Percentiles rank a stretch among this genome's conserved stretches.
phyloP scores from a whole-genome alignment of 2,797 vertebrate species.

The Siniperca obscura region DNA sequence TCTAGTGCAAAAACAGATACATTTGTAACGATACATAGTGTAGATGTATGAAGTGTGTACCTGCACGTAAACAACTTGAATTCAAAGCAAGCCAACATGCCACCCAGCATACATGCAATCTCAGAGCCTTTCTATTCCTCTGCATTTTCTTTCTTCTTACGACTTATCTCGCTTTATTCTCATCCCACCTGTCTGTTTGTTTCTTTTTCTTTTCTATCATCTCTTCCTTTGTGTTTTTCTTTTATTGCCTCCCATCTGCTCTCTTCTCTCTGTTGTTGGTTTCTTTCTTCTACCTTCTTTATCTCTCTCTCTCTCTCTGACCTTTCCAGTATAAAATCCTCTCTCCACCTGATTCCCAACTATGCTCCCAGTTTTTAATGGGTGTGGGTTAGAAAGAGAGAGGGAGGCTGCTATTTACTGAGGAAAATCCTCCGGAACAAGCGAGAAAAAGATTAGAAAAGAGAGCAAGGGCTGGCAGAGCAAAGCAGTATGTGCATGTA shows the following conservation, averaged over 20 bases:
- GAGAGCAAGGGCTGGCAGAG: slow-evolving; percentile 57
- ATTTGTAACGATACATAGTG: neutral
- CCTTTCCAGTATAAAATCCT: slow-evolving; percentile 73
- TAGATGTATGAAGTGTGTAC: slow-evolving; percentile 10
- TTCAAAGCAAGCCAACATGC: slow-evolving; percentile 43
- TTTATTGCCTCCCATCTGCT: slow-evolving; percentile 59
- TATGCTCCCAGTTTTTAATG: slow-evolving; percentile 66
- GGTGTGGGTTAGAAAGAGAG: slow-evolving; percentile 40
- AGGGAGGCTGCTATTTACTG: slow-evolving; percentile 62
- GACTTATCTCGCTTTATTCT: slow-evolving; percentile 53
- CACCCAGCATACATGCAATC: slow-evolving; percentile 32
- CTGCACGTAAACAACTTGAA: slow-evolving; percentile 19
- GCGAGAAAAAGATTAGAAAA: slow-evolving; percentile 67
- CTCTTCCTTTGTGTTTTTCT: slow-evolving; percentile 62
- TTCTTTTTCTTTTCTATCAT: slow-evolving; percentile 58
- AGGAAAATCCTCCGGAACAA: slow-evolving; percentile 70
- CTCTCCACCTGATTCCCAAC: slow-evolving; percentile 66
- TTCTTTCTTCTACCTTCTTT: slow-evolving; percentile 57
- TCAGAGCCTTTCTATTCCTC: slow-evolving; percentile 52
- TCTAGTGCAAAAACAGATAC: too few species aligned
- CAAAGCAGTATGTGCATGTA: slow-evolving; percentile 48
- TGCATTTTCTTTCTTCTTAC: slow-evolving; percentile 23
- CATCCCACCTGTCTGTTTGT: slow-evolving; percentile 58
- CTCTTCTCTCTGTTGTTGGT: slow-evolving; percentile 50
- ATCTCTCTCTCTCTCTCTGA: slow-evolving; percentile 66